Evolutionary conservation across 2,797 vertebrate genomes (phyloP), one percentile per base, ranked within the genome.

Genomic region (Otolemur crassicaudatus): DNA sequence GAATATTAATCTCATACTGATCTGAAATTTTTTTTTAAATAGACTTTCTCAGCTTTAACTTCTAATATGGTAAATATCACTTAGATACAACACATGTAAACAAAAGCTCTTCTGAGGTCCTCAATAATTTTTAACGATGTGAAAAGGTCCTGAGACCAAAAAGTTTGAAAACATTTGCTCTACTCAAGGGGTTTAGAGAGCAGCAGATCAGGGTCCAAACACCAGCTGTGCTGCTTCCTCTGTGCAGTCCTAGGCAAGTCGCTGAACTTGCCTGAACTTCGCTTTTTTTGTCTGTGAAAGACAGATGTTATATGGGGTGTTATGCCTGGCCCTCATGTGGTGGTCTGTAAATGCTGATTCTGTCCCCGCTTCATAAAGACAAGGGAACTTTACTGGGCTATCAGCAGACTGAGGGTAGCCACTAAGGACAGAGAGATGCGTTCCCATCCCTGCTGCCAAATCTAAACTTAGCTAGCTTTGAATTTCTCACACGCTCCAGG

Each of bases 311-410:
- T 63, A 0, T 37, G 19, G 90, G 56, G 34, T 58, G 17, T 8
- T 49, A 19, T 11, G 13, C 40, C 77, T 81, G 37, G 20, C 56
- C 75, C 43, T 34, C 16, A 56, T 10, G 23, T 27, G 20, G 29
- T 67, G 75, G 46, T 72, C 17, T 3, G 46, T 40, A 5, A 53
- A 2, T n/a, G 22, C 23, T 20, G n/a, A 73, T 65, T 63, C 53
- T 80, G 40, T 75, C 58, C 25, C 73, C 69, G 70, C 70, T 92
- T 91, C 82, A 85, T 34, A 72, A 77, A 58, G 79, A 88, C 46
- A 53, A 72, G 83, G 86, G 14, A 23, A 14, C 11, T 72, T 75
- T 23, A 37, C 4, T 29, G 61, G 73, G 69, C 53, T 56, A 34
- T 49, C 13, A 9, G 72, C 86, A 77, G 73, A 34, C 2, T 1